phyloP scores from a whole-genome alignment of 2,113 vertebrate genomes.

The Dipodomys spectabilis region DNA sequence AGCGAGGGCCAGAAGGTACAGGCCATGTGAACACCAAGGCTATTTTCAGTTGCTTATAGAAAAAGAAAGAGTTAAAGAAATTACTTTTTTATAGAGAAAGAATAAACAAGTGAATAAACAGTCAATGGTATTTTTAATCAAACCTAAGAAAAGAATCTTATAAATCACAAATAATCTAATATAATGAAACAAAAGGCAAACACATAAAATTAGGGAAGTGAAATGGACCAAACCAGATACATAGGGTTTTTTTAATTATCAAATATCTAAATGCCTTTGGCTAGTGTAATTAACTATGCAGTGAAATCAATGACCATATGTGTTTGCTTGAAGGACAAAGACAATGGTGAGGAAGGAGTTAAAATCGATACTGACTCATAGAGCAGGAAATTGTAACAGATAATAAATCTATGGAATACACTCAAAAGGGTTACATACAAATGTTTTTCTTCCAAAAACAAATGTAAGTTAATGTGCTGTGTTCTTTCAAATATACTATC shows the following conservation, averaged over 20 bases:
- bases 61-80: neutral
- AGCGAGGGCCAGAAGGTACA: no score
- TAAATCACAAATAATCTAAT: neutral
- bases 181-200: neutral
- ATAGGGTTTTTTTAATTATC: neutral
- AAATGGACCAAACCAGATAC: neutral
- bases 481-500: neutral
- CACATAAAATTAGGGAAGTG: neutral
- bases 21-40: no score
- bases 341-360: fast-evolving
- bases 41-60: neutral
- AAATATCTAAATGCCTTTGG: neutral
- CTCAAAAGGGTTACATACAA: neutral
- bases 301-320: neutral
- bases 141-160: neutral
- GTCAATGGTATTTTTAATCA: neutral
- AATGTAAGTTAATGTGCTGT: neutral
- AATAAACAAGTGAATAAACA: neutral
- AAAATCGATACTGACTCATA: neutral
- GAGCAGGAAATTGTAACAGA: neutral
- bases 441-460: conserved; percentile 14
- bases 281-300: neutral
- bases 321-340: neutral
- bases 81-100: neutral
- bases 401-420: neutral